A percentile compares a stretch with the other conserved stretches of the same genome.
Conservation (phyloP, 2,888 invertebrate genomes). For the Parnassius orleans region DNA sequence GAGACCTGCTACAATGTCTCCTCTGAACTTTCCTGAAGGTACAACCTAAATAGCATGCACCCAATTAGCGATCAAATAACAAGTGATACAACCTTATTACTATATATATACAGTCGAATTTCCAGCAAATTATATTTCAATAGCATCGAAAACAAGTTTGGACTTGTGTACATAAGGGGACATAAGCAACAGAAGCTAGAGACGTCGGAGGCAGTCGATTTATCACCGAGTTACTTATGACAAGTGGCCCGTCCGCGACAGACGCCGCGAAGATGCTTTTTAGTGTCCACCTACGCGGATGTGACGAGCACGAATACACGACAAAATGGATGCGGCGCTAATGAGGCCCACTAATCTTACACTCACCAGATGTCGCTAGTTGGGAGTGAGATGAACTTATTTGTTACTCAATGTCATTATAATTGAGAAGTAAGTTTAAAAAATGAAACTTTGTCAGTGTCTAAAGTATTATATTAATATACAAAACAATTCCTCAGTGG, state of each 20-base stretch:
- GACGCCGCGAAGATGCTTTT: constrained; percentile 66
- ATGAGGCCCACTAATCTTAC: too few relatives aligned
- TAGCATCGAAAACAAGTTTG: constrained; percentile 25
- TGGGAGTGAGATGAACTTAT: too few relatives aligned
- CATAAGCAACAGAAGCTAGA: constrained; percentile 69
- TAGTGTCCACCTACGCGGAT: constrained; percentile 51
- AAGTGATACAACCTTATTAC: constrained; percentile 17
- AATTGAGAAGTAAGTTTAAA: too few relatives aligned
- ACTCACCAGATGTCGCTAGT: too few relatives aligned
- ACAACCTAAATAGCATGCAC: constrained; percentile 32
- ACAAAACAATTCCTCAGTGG: too few relatives aligned
- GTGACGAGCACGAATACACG: not conserved
- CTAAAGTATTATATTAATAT: too few relatives aligned
- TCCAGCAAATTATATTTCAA: constrained; percentile 10
- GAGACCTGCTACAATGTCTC: constrained; percentile 52
- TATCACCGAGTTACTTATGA: constrained; percentile 73
- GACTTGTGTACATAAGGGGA: constrained; percentile 60
- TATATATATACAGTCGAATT: constrained; percentile 24
- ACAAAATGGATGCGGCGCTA: constrained; percentile 17
- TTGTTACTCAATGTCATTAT: too few relatives aligned
- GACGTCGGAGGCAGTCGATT: constrained; percentile 68
- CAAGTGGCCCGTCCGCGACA: constrained; percentile 72
- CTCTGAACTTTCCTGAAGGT: constrained; percentile 46
- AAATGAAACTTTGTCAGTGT: too few relatives aligned
- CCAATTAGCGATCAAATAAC: not conserved